A percentile compares a stretch with the other conserved stretches of the same genome.
These are phyloP conservation scores for Corythornis madagascariensis DNA, from an alignment of 2,113 vertebrate species.

Conservation along the genomic window DNA sequence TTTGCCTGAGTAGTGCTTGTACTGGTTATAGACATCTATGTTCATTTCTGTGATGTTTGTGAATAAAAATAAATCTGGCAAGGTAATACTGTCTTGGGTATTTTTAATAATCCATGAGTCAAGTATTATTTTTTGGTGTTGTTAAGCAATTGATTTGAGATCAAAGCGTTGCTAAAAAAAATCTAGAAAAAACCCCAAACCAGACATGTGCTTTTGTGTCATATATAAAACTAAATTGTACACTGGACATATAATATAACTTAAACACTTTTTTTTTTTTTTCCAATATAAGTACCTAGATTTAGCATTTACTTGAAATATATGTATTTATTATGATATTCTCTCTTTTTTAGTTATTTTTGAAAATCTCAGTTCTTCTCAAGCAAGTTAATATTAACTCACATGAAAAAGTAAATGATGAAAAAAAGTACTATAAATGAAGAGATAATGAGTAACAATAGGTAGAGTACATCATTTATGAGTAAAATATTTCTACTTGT, in stretches of 20 bases:
- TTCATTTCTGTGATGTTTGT: neutral
- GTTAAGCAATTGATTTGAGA: neutral
- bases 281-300: neutral
- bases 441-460: too few relatives aligned
- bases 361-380: neutral
- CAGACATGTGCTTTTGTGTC: neutral
- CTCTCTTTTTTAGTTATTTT: neutral
- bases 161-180: neutral
- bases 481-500: neutral
- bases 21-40: neutral
- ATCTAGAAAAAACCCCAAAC: neutral
- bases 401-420: neutral
- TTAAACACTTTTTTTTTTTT: neutral
- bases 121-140: neutral
- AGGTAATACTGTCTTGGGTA: neutral
- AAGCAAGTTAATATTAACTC: neutral
- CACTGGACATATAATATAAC: neutral
- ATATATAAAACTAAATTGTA: neutral
- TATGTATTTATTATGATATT: neutral
- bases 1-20: neutral
- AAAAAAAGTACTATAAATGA: too few relatives aligned
- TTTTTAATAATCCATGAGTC: neutral
- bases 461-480: too few relatives aligned
- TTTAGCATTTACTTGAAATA: neutral
- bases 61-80: neutral